Evolutionary conservation across 2,797 vertebrate genomes (phyloP).

Genomic region (Enteromius fasciolatus): DNA sequence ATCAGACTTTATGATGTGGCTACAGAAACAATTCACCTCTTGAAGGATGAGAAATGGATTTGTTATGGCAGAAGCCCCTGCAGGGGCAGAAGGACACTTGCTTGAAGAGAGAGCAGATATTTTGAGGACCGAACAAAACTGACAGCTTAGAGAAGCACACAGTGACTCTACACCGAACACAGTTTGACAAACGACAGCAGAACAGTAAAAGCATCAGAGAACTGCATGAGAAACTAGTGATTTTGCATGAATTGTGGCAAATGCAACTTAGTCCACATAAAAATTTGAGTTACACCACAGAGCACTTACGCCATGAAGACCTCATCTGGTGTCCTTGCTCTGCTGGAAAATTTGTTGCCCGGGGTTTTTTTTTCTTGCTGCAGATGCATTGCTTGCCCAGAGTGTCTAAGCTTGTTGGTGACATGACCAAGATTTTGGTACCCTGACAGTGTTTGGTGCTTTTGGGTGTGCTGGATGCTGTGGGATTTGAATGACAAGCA

Average conservation of each 20-base stretch:
- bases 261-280: not conserved
- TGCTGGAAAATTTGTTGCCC: conserved; percentile 21
- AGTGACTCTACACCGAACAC: not conserved
- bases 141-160: conserved; percentile 32
- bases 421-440: conserved; percentile 5
- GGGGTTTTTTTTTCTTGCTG: conserved; percentile 24
- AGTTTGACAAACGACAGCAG: conserved; percentile 13
- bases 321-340: conserved; percentile 32
- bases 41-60: conserved; percentile 32
- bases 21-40: conserved; percentile 19
- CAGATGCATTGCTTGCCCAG: conserved; percentile 19
- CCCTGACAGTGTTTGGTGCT: conserved; percentile 19
- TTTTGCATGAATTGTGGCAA: not conserved
- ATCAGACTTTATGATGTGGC: conserved; percentile 29
- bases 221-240: not conserved
- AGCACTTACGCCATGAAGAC: not conserved
- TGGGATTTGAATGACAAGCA: conserved; percentile 31
- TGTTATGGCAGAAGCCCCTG: conserved; percentile 42
- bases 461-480: conserved; percentile 25
- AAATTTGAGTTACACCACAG: not conserved
- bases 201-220: not conserved
- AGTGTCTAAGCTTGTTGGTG: conserved; percentile 12
- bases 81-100: conserved; percentile 25
- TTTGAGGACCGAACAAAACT: conserved; percentile 32
- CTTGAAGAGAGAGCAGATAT: conserved; percentile 26